These are phyloP conservation scores for Drosophila tristis DNA, from an alignment of 1,140 invertebrate genomes.

Conservation along the genomic window DNA sequence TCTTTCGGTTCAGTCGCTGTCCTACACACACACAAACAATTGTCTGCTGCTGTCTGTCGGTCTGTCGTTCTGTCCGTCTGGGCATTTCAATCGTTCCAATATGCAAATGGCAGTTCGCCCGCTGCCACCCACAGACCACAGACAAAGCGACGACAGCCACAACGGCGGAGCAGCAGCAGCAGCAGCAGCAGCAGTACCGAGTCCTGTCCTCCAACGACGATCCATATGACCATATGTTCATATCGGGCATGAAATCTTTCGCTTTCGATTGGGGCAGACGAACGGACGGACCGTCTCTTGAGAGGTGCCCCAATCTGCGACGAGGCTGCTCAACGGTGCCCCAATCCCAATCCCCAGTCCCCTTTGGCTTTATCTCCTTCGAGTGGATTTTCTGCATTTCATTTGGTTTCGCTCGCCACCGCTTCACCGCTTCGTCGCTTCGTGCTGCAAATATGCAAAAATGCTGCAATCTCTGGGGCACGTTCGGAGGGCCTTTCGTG, in stretches of 20 bases:
- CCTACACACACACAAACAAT: conserved; percentile 47
- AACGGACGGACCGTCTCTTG: too few relatives aligned
- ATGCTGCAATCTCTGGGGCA: conserved; percentile 65
- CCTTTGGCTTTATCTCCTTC: conserved; percentile 54
- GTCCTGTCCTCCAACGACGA: conserved; percentile 12
- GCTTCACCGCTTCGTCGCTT: conserved; percentile 38
- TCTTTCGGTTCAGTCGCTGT: neutral
- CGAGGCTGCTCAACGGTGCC: conserved; percentile 36
- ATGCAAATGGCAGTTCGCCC: conserved; percentile 71
- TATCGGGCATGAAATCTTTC: conserved; percentile 68
- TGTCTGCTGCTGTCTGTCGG: conserved; percentile 31
- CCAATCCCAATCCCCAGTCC: too few relatives aligned
- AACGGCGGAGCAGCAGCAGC: conserved; percentile 3
- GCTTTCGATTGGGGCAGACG: conserved; percentile 66
- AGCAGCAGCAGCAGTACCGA: too few relatives aligned
- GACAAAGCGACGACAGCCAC: conserved; percentile 32
- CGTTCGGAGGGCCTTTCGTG: conserved; percentile 80
- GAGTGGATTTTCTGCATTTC: conserved; percentile 69
- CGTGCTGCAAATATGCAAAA: conserved; percentile 80
- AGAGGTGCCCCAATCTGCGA: conserved; percentile 11
- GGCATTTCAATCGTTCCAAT: conserved; percentile 71
- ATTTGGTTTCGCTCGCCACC: conserved; percentile 33
- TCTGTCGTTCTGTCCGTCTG: conserved; percentile 8
- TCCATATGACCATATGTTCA: conserved; percentile 72
- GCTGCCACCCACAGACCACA: conserved; percentile 66